These are phyloP conservation scores for Dermolepida albohirtum DNA, from an alignment of 2,888 invertebrate genomes.

Conservation along the genomic window DNA sequence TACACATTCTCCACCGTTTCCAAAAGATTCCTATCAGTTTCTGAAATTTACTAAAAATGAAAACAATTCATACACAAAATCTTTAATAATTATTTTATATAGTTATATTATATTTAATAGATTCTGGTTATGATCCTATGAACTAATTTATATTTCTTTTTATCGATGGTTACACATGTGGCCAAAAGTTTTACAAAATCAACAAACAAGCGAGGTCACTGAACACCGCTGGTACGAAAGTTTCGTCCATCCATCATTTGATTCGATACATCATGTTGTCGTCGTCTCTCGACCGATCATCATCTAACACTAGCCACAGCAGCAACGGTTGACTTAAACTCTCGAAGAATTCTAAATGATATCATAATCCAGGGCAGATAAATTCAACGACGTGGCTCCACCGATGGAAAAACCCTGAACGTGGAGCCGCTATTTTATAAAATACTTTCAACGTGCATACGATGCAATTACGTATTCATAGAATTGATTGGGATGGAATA, in stretches of 20 bases:
- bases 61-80: too few species aligned
- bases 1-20: too few species aligned
- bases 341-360: slow-evolving; percentile 44
- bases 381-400: slow-evolving; percentile 8
- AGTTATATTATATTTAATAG: too few species aligned
- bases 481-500: slow-evolving; percentile 1
- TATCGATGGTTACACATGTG: too few species aligned
- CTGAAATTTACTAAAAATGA: too few species aligned
- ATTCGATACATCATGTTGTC: slow-evolving; percentile 50
- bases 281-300: slow-evolving; percentile 35
- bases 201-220: too few species aligned
- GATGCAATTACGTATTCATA: slow-evolving; percentile 20
- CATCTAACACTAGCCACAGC: slow-evolving; percentile 42
- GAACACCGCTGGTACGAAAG: slow-evolving; percentile 39
- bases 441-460: slow-evolving; percentile 5
- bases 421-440: slow-evolving; percentile 25
- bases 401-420: slow-evolving; percentile 26
- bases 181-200: too few species aligned
- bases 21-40: too few species aligned
- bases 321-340: slow-evolving; percentile 45
- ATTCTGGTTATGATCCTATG: too few species aligned
- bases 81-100: too few species aligned
- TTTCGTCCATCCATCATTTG: slow-evolving; percentile 50
- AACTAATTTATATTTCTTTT: too few species aligned
- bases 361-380: slow-evolving; percentile 44